A percentile compares a stretch with the other conserved stretches of the same genome.
These are phyloP conservation scores for Uloborus plumipes DNA, from an alignment of 2,888 invertebrate genomes.

Conservation along the genomic window DNA sequence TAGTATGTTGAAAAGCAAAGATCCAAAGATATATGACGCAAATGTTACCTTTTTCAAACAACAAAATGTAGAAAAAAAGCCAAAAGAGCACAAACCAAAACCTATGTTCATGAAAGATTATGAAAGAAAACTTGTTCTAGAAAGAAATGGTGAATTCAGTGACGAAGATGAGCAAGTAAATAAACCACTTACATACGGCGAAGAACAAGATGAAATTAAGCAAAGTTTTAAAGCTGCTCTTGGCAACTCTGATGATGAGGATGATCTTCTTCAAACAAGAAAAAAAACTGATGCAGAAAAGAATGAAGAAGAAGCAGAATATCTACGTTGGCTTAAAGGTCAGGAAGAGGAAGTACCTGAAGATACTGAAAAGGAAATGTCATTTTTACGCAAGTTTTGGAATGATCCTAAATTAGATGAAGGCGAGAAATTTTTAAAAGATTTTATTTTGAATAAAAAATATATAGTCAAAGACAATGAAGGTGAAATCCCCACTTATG, in stretches of 20 bases:
- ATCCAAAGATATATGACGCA: slow-evolving; percentile 89
- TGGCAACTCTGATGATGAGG: slow-evolving; percentile 72
- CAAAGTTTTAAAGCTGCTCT: slow-evolving; percentile 76
- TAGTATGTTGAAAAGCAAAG: slow-evolving; percentile 86
- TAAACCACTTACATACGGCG: slow-evolving; percentile 73
- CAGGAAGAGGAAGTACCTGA: slow-evolving; percentile 75
- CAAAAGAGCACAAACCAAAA: slow-evolving; percentile 70
- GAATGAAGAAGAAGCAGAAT: slow-evolving; percentile 75
- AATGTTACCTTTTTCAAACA: slow-evolving; percentile 80
- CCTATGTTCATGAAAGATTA: slow-evolving; percentile 83
- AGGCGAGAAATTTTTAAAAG: slow-evolving; percentile 89
- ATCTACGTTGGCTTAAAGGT: slow-evolving; percentile 84
- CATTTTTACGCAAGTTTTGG: slow-evolving; percentile 87
- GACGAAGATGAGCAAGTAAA: slow-evolving; percentile 69
- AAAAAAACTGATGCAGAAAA: slow-evolving; percentile 28
- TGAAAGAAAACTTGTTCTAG: slow-evolving; percentile 81
- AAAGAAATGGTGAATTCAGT: slow-evolving; percentile 77
- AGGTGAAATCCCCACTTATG: slow-evolving; percentile 27
- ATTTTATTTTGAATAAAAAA: slow-evolving; percentile 91
- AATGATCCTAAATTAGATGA: slow-evolving; percentile 83
- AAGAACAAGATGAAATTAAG: slow-evolving; percentile 79
- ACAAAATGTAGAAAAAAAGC: slow-evolving; percentile 65
- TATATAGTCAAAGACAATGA: slow-evolving; percentile 70
- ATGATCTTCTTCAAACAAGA: slow-evolving; percentile 71
- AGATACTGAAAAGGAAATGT: slow-evolving; percentile 77